phyloP scores from a whole-genome alignment of 2,888 invertebrate species.

The Temnothorax ravouxi region DNA sequence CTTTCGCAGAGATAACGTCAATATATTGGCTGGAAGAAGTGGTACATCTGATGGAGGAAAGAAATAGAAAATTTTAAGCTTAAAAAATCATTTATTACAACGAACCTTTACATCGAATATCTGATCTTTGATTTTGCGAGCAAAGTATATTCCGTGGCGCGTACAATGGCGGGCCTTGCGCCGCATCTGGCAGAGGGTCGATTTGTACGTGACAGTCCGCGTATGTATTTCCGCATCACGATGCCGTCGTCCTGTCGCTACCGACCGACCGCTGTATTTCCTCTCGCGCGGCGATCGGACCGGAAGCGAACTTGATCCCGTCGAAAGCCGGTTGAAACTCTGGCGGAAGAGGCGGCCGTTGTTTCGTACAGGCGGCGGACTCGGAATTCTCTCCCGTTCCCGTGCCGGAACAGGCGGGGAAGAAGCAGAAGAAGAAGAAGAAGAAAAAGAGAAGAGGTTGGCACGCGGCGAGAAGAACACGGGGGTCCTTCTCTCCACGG shows the following conservation, averaged over 20 bases:
- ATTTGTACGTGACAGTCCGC: constrained; percentile 37
- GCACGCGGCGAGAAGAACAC: constrained; percentile 50
- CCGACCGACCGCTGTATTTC: constrained; percentile 34
- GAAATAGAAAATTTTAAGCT: not conserved
- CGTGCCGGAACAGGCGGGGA: constrained; percentile 30
- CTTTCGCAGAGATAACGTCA: not conserved
- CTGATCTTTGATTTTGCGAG: constrained; percentile 16
- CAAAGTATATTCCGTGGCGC: not conserved
- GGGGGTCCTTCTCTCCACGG: constrained; percentile 66
- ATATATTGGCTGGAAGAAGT: not conserved
- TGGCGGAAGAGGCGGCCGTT: constrained; percentile 36
- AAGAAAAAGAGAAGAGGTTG: constrained; percentile 49
- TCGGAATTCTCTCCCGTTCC: constrained; percentile 48
- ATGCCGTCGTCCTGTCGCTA: constrained; percentile 30
- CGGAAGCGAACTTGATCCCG: constrained; percentile 51
- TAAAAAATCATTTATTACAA: not conserved
- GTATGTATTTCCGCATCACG: constrained; percentile 42
- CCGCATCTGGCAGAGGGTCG: constrained; percentile 18
- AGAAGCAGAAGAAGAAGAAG: constrained; percentile 13
- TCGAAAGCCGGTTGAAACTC: constrained; percentile 49
- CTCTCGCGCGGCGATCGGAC: constrained; percentile 43
- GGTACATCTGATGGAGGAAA: too few species aligned
- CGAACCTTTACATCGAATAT: not conserved
- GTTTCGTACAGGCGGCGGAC: constrained; percentile 1
- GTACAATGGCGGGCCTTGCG: constrained; percentile 20